Evolutionary conservation across 2,113 vertebrate genomes (phyloP), one percentile per base, ranked within the genome.

Genomic region (Neogale vison): DNA sequence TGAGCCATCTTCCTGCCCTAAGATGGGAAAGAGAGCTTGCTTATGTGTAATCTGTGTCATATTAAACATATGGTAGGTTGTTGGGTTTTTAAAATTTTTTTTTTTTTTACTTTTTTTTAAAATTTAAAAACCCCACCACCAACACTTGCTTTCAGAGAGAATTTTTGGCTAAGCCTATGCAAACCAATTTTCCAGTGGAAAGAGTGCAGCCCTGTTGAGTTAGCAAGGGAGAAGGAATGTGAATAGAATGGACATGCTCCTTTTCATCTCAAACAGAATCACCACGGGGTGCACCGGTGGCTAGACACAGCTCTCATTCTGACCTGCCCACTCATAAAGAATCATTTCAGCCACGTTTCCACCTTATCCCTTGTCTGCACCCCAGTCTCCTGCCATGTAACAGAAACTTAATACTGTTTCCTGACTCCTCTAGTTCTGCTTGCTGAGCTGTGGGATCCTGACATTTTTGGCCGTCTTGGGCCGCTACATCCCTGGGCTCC

Each of bases 391-490:
- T 88, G 52, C 42, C 45, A 4, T 24, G 8, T 81, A 31, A 13
- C 76, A 96, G 86, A 96, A 97, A 97, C 55, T 89, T 98, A 96
- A 95, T 45, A 83, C 55, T 92, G 8, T 93, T 74, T 98, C n/a
- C 95, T 94, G 24, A 0, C 95, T 93, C 96, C 93, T 98, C 87
- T 98, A 99, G 99, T 99, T 99, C 98, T 99, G 99, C 98, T 97
- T 99, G 98, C 93, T 99, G 98, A 99, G 98, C 95, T 99, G 99
- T 98, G 99, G 99, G 90, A 96, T 99, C 91, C 99, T 99, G 96
- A 99, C 99, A 57, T 99, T 99, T 97, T 97, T 99, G 99, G 99
- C 99, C 82, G 97, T 99, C 95, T 98, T 99, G 97, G 99, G 99
- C 96, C 98, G 92, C 77, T 99, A 99, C 88, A 98, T 99, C 98